Conservation (phyloP, 2,888 invertebrate genomes). For the Deroplatys truncata region DNA sequence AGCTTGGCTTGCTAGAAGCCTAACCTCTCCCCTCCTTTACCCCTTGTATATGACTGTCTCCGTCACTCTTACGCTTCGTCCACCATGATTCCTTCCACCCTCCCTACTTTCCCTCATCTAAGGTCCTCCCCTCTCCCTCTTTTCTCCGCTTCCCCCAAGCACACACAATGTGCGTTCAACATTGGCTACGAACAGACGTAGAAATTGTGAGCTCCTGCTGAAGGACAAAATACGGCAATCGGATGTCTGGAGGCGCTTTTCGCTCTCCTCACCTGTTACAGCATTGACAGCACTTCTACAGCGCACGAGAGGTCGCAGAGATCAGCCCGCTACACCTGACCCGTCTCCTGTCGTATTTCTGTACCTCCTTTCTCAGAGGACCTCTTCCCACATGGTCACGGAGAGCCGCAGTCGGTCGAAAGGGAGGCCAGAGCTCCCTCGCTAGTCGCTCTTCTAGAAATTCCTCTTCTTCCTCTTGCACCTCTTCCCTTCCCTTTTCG, state of each 20-base stretch:
- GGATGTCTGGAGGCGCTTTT: background rate
- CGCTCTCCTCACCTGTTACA: background rate
- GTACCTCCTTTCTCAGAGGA: background rate
- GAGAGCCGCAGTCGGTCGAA: background rate
- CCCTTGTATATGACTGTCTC: constrained; percentile 11
- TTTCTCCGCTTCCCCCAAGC: background rate
- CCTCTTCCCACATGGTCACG: background rate
- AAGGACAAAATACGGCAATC: constrained; percentile 25
- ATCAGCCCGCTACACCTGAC: background rate
- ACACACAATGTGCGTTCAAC: constrained; percentile 50
- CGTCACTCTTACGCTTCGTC: constrained; percentile 15
- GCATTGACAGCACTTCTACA: background rate
- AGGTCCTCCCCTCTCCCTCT: constrained; percentile 14
- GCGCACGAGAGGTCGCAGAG: background rate
- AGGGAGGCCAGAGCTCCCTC: background rate
- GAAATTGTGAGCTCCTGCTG: constrained; percentile 40
- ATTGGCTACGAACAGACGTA: constrained; percentile 49
- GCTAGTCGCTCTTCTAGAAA: background rate
- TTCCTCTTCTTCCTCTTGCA: background rate
- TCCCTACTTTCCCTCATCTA: background rate
- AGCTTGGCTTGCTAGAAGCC: constrained; percentile 28
- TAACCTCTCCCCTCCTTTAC: constrained; percentile 12
- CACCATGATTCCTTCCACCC: background rate
- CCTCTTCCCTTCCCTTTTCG: background rate
- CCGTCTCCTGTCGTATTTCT: background rate